These are phyloP conservation scores for Microchirus variegatus DNA, from an alignment of 2,797 vertebrate genomes.

Conservation along the genomic window DNA sequence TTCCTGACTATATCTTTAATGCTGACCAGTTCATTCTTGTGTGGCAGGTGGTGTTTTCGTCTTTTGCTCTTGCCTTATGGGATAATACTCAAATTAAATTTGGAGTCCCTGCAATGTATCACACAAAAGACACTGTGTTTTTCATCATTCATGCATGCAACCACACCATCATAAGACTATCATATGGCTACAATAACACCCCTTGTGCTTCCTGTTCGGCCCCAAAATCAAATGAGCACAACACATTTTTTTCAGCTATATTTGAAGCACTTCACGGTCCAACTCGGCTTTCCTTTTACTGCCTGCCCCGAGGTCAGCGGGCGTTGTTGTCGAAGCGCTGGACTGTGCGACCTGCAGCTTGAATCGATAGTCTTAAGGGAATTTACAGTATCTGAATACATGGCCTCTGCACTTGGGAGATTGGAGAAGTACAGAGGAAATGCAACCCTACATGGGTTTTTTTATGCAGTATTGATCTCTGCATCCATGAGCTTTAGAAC, in stretches of 20 bases:
- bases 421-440: conserved; percentile 66
- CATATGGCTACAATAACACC: conserved; percentile 21
- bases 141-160: conserved; percentile 8
- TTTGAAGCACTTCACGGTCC: conserved; percentile 39
- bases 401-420: conserved; percentile 68
- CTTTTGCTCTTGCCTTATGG: too few relatives aligned
- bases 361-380: conserved; percentile 70
- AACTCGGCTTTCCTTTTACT: conserved; percentile 23
- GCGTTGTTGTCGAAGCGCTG: conserved; percentile 24
- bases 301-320: conserved; percentile 37
- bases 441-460: conserved; percentile 55
- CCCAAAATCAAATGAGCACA: conserved; percentile 53
- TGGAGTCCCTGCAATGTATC: neutral
- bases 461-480: conserved; percentile 63
- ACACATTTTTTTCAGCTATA: conserved; percentile 23
- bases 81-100: neutral
- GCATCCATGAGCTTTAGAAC: conserved; percentile 44
- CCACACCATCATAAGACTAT: conserved; percentile 54
- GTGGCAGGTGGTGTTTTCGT: too few relatives aligned
- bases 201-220: conserved; percentile 29
- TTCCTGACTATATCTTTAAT: too few relatives aligned
- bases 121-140: conserved; percentile 55
- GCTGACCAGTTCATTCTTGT: too few relatives aligned
- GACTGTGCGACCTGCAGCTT: conserved; percentile 53
- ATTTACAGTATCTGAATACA: conserved; percentile 70